Evolutionary conservation across 2,797 vertebrate genomes (phyloP).

Genomic region (Eurystomus glaucurus): DNA sequence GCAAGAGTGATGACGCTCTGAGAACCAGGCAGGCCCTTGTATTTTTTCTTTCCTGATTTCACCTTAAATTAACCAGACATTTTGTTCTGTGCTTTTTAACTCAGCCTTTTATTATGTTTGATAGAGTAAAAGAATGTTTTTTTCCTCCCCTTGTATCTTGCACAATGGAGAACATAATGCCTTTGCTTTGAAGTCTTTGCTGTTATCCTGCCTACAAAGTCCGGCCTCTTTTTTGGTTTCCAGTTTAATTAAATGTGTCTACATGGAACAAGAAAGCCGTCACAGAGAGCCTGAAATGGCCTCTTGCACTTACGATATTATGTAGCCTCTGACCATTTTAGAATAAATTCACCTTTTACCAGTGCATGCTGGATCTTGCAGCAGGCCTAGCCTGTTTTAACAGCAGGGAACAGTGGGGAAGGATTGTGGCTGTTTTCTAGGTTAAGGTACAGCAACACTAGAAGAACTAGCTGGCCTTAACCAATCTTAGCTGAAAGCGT

Average conservation of each 20-base stretch:
- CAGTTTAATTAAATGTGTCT: constrained; percentile 70
- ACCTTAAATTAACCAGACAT: constrained; percentile 70
- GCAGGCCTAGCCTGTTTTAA: neutral
- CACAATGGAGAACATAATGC: constrained; percentile 77
- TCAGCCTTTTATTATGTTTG: constrained; percentile 72
- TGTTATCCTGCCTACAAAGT: constrained; percentile 65
- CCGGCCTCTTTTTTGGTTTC: constrained; percentile 63
- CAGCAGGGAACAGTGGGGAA: neutral
- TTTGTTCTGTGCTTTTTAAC: constrained; percentile 58
- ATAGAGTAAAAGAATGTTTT: constrained; percentile 72
- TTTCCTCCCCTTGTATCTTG: constrained; percentile 70
- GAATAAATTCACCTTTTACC: neutral
- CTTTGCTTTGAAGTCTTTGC: constrained; percentile 72
- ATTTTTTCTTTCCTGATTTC: constrained; percentile 68
- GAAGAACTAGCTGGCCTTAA: neutral
- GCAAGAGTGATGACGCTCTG: neutral
- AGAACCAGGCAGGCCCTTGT: constrained; percentile 24
- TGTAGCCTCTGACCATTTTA: neutral
- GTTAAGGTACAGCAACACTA: neutral
- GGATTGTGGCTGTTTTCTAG: neutral
- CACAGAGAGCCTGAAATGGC: constrained; percentile 6
- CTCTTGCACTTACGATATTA: neutral
- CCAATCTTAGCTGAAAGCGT: neutral
- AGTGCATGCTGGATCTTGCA: neutral
- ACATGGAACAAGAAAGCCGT: constrained; percentile 52